phyloP scores from a whole-genome alignment of 2,113 vertebrate species.

The Pholis gunnellus region DNA sequence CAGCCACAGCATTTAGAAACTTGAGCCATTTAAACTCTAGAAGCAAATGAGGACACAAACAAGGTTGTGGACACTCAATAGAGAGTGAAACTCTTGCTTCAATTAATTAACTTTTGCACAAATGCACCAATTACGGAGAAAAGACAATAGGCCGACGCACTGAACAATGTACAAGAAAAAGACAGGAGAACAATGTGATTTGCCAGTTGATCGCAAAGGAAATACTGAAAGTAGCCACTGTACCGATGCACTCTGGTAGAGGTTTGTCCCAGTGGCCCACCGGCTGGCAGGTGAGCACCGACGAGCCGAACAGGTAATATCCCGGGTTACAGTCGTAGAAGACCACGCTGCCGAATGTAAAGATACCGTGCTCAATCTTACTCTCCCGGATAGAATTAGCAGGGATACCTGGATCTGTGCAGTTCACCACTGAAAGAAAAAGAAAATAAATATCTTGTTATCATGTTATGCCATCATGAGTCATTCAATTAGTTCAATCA shows the following conservation, averaged over 20 bases:
- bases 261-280: conserved; percentile 97
- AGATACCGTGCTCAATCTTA: conserved; percentile 98
- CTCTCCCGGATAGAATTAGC: conserved; percentile 97
- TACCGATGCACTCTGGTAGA: conserved; percentile 97
- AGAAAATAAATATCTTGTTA: conserved; percentile 3
- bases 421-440: conserved; percentile 91
- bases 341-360: conserved; percentile 96
- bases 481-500: conserved; percentile 37
- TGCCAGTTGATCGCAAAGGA: neutral
- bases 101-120: neutral
- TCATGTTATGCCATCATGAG: neutral
- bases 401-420: conserved; percentile 95
- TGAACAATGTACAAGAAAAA: neutral
- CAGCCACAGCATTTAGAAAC: conserved; percentile 29
- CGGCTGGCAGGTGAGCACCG: conserved; percentile 95
- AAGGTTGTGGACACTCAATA: conserved; percentile 22
- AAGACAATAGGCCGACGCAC: neutral
- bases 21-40: conserved; percentile 28
- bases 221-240: conserved; percentile 57
- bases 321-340: conserved; percentile 99
- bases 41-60: conserved; percentile 20
- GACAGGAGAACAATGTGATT: neutral
- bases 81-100: conserved; percentile 9
- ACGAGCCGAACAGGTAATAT: conserved; percentile 95
- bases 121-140: neutral